These are phyloP conservation scores for Molossus alvarezi DNA, from an alignment of 2,797 vertebrate species.

Conservation along the genomic window DNA sequence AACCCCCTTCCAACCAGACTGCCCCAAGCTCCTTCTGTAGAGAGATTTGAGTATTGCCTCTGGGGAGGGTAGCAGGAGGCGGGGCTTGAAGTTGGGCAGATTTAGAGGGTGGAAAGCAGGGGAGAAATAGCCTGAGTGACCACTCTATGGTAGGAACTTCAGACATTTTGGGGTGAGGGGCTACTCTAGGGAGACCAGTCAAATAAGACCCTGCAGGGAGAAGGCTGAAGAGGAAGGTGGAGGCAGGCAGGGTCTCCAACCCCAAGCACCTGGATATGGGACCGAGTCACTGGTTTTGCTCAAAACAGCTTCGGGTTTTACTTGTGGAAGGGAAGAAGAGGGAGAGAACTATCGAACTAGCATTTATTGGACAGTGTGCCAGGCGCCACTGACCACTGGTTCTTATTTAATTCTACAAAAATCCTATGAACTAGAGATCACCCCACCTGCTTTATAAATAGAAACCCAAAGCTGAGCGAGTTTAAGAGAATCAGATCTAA, in stretches of 20 bases:
- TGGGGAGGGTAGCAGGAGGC: neutral
- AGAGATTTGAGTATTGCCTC: neutral
- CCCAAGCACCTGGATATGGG: neutral
- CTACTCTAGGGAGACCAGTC: neutral
- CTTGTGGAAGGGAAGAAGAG: fast-evolving
- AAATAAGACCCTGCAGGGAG: neutral
- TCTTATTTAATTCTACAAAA: neutral
- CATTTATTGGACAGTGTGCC: fast-evolving
- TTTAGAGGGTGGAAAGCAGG: neutral
- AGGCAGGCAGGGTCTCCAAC: neutral
- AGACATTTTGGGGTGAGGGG: neutral
- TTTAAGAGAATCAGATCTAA: neutral
- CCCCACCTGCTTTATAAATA: neutral
- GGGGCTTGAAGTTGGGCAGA: neutral
- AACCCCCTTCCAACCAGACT: neutral
- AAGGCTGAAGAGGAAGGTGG: neutral
- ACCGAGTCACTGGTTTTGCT: neutral
- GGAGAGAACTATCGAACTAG: too few relatives aligned
- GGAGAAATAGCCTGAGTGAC: neutral
- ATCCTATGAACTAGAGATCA: neutral
- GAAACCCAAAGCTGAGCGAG: neutral
- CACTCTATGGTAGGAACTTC: neutral
- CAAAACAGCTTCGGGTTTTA: neutral
- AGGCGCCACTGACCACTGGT: fast-evolving
- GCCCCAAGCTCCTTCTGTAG: neutral